Percentiles rank a stretch among this genome's conserved stretches.
phyloP scores from a whole-genome alignment of 2,888 invertebrate genomes.

The Heteromurus nitidus region DNA sequence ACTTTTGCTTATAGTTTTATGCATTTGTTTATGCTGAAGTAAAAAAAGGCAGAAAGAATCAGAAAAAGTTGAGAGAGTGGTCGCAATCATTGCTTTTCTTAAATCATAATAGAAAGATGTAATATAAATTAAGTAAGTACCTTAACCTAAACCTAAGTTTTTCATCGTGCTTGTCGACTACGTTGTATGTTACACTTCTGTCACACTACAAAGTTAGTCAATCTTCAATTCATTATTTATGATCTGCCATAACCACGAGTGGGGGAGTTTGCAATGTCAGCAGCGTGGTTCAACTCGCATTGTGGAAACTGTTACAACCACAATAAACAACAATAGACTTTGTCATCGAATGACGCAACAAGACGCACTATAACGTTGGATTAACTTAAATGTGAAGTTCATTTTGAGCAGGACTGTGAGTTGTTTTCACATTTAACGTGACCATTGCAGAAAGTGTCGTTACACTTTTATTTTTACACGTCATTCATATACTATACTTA shows the following conservation, averaged over 20 bases:
- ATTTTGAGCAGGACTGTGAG: neutral
- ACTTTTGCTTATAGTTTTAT: neutral
- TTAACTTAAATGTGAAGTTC: neutral
- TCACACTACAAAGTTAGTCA: neutral
- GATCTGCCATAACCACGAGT: conserved; percentile 2
- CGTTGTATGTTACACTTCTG: too few species aligned
- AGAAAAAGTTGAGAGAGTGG: too few species aligned
- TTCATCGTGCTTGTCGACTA: neutral
- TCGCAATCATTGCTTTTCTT: neutral
- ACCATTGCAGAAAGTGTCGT: too few species aligned
- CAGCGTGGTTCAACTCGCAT: neutral
- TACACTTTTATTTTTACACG: neutral
- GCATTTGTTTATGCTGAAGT: neutral
- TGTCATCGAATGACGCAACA: too few species aligned
- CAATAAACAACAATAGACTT: neutral
- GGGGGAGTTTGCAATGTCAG: conserved; percentile 2
- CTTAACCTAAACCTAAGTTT: neutral
- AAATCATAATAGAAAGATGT: neutral
- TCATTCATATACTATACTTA: neutral
- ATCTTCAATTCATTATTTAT: conserved; percentile 7
- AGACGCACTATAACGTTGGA: too few species aligned
- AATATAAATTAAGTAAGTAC: neutral
- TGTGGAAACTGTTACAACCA: neutral
- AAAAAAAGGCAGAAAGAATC: neutral
- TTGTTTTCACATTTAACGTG: neutral